Evolutionary conservation across 2,888 invertebrate species (phyloP).

Genomic region (Cybosia mesomella): DNA sequence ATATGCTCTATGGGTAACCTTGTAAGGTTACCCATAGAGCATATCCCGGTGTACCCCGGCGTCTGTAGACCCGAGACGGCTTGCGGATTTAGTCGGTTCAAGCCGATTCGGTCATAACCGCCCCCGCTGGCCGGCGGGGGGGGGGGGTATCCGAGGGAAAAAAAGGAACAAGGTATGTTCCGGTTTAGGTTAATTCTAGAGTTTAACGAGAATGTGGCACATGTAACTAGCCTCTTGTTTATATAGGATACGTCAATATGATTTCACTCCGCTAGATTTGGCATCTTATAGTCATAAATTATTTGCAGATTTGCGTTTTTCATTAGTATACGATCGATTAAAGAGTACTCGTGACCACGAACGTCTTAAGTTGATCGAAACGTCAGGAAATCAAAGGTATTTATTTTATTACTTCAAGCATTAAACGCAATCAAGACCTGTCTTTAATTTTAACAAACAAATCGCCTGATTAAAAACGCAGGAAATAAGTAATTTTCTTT

Average conservation of each 20-base stretch:
- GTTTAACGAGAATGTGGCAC: background rate
- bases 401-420: background rate
- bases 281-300: background rate
- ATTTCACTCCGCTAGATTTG: background rate
- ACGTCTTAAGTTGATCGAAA: background rate
- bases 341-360: background rate
- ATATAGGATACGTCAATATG: background rate
- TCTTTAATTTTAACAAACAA: constrained; percentile 4
- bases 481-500: constrained; percentile 2
- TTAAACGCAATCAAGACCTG: background rate
- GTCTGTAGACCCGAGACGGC: too few relatives aligned
- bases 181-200: background rate
- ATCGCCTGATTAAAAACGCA: background rate
- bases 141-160: too few relatives aligned
- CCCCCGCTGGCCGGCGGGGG: too few relatives aligned
- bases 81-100: too few relatives aligned
- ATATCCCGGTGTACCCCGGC: too few relatives aligned
- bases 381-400: constrained; percentile 1
- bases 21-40: too few relatives aligned
- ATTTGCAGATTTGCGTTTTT: background rate
- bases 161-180: background rate
- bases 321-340: background rate
- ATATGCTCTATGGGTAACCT: too few relatives aligned
- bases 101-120: too few relatives aligned
- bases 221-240: background rate